A percentile compares a stretch with the other conserved stretches of the same genome.
phyloP scores from a whole-genome alignment of 64 coral and sea anemone genomes.

The Montipora capricornis region DNA sequence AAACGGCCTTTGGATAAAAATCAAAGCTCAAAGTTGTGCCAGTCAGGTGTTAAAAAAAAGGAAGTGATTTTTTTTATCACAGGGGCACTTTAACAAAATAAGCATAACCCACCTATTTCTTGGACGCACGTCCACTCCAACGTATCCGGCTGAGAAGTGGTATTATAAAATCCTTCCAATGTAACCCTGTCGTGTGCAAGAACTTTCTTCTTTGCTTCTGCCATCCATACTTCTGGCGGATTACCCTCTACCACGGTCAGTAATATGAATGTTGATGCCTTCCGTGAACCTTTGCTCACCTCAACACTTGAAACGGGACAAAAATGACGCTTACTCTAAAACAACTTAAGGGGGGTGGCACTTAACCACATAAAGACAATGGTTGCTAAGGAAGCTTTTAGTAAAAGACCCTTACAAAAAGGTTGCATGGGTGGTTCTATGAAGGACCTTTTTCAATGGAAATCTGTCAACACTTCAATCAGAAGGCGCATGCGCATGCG shows the following conservation, averaged over 20 bases:
- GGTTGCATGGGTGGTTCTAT: too few relatives aligned
- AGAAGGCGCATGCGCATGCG: too few relatives aligned
- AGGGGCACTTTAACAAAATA: background rate
- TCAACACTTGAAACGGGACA: slow-evolving; percentile 25
- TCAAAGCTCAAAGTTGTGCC: too few relatives aligned
- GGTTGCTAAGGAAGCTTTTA: too few relatives aligned
- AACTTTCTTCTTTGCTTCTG: slow-evolving; percentile 39
- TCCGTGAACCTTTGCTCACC: slow-evolving; percentile 64
- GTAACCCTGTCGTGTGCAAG: slow-evolving; percentile 20
- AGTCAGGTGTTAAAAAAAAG: too few relatives aligned
- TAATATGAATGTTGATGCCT: slow-evolving; percentile 18
- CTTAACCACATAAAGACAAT: too few relatives aligned
- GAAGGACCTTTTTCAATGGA: too few relatives aligned
- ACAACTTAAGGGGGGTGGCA: too few relatives aligned
- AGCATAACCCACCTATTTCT: slow-evolving; percentile 41
- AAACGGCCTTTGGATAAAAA: too few relatives aligned
- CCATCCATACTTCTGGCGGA: slow-evolving; percentile 70
- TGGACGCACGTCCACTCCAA: slow-evolving; percentile 56
- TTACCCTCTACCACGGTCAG: slow-evolving; percentile 65
- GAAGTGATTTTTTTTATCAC: too few relatives aligned
- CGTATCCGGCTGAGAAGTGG: slow-evolving; percentile 18
- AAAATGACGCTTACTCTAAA: background rate
- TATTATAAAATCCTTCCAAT: slow-evolving; percentile 66
- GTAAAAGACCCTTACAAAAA: too few relatives aligned
- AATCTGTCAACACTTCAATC: too few relatives aligned